Base-by-base conservation (phyloP, 2,888 invertebrate species). In the Sicus ferrugineus region DNA sequence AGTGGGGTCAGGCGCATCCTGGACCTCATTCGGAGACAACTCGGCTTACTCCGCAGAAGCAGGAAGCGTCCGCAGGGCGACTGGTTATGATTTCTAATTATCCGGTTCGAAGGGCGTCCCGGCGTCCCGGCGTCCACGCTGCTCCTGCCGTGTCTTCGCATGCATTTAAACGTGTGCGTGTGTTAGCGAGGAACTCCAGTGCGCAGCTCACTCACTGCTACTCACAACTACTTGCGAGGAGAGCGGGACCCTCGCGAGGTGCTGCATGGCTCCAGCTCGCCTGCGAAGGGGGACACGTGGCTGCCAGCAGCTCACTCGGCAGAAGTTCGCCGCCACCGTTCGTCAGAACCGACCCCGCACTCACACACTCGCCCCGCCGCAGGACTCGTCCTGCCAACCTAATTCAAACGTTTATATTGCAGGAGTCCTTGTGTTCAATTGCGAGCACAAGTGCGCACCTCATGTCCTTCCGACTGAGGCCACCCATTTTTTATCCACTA, bases 31-130 rank as follows among this genome's bases (percentile, higher is more conserved):
- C 50, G 19, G 30, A 11, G 26, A 5, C 64, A 34, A 5, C 14
- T 21, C 31, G 16, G 16, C 21, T 65, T 50, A 66, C 38, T 56
- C 42, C 42, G 56, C 34, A 9, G 73, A 74, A 74, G 75, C 75
- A 74, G 74, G 74, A 75, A 74, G 74, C 74, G 70, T 77, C 81
- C 82, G 77, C 80, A 77, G 81, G 81, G 82, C 83, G 82, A 81
- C 82, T 81, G 83, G 81, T 80, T 82, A 81, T 81, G 82, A 81
- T 82, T 81, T 81, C 81, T 82, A 81, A 81, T 81, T 81, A 82
- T 79, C 78, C 81, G 81, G 80, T 82, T 82, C 81, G 80, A 78
- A 78, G 81, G 58, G 19, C 11, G 14, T n/a, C n/a, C n/a, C 16
- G 19, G 50, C 21, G 52, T 31, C 54, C 7, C 48, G 46, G 30